phyloP scores from a whole-genome alignment of 2,113 vertebrate species.

The Hippocampus guttulatus region DNA sequence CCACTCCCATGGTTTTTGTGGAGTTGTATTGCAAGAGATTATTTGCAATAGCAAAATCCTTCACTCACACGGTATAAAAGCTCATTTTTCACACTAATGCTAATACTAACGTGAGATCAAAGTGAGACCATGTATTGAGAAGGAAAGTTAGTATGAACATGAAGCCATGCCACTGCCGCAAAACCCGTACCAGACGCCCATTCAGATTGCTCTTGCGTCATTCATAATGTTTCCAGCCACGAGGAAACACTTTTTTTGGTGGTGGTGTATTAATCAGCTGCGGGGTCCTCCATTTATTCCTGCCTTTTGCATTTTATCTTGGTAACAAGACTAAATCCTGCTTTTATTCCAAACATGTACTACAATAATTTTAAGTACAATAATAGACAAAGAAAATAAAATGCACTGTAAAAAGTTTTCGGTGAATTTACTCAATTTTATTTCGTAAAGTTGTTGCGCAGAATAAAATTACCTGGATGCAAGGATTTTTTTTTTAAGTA shows the following conservation, averaged over 20 bases:
- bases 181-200: background rate
- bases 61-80: conserved; percentile 53
- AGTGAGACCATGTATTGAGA: conserved; percentile 1
- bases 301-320: background rate
- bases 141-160: background rate
- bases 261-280: background rate
- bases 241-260: background rate
- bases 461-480: too few relatives aligned
- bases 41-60: conserved; percentile 58
- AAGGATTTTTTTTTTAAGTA: too few relatives aligned
- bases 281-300: background rate
- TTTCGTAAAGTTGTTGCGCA: too few relatives aligned
- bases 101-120: background rate
- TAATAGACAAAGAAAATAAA: conserved; percentile 19
- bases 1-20: conserved; percentile 23
- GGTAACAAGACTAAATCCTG: background rate
- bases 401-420: too few relatives aligned
- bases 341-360: too few relatives aligned
- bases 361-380: background rate
- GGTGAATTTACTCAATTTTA: too few relatives aligned
- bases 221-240: background rate
- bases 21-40: conserved; percentile 50
- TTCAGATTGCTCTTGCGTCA: background rate
- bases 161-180: background rate
- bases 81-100: background rate